Evolutionary conservation across 1,140 invertebrate genomes (phyloP).

Genomic region (Tetranychus cinnabarinus): DNA sequence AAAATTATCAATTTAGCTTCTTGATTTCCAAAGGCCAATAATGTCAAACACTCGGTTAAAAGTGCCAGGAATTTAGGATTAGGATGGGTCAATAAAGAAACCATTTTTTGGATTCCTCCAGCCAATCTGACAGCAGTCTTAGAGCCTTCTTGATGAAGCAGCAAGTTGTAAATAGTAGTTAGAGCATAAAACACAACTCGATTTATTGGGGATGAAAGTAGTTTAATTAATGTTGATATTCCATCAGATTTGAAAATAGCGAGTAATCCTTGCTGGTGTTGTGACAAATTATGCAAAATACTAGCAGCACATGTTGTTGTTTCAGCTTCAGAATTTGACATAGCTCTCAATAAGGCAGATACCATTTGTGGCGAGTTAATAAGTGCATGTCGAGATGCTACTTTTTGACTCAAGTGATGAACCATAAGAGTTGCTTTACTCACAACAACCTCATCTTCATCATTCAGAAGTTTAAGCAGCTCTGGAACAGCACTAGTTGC

Average conservation of each 20-base stretch:
- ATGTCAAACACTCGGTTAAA: slow-evolving; percentile 96
- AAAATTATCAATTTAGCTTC: slow-evolving; percentile 94
- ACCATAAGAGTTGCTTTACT: slow-evolving; percentile 97
- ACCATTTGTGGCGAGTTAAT: slow-evolving; percentile 72
- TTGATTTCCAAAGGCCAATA: slow-evolving; percentile 94
- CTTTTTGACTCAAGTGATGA: slow-evolving; percentile 92
- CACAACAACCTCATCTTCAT: slow-evolving; percentile 95
- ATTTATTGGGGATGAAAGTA: slow-evolving; percentile 82
- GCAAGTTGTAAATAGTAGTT: slow-evolving; percentile 86
- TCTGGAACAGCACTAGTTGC: slow-evolving; percentile 94
- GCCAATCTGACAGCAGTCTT: slow-evolving; percentile 91
- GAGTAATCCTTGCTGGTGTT: slow-evolving; percentile 80
- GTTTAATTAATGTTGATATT: slow-evolving; percentile 84
- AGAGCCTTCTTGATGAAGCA: slow-evolving; percentile 93
- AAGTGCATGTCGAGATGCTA: slow-evolving; percentile 88
- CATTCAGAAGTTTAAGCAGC: slow-evolving; percentile 87
- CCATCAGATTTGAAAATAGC: slow-evolving; percentile 97
- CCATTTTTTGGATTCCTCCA: slow-evolving; percentile 94
- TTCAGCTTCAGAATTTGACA: slow-evolving; percentile 84
- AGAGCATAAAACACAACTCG: slow-evolving; percentile 96
- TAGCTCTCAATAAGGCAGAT: slow-evolving; percentile 71
- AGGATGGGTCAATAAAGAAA: slow-evolving; percentile 74
- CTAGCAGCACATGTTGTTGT: slow-evolving; percentile 89
- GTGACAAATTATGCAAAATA: slow-evolving; percentile 87
- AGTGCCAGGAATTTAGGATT: slow-evolving; percentile 94